Evolutionary conservation across 2,888 invertebrate genomes (phyloP).

Genomic region (Folsomia candida): DNA sequence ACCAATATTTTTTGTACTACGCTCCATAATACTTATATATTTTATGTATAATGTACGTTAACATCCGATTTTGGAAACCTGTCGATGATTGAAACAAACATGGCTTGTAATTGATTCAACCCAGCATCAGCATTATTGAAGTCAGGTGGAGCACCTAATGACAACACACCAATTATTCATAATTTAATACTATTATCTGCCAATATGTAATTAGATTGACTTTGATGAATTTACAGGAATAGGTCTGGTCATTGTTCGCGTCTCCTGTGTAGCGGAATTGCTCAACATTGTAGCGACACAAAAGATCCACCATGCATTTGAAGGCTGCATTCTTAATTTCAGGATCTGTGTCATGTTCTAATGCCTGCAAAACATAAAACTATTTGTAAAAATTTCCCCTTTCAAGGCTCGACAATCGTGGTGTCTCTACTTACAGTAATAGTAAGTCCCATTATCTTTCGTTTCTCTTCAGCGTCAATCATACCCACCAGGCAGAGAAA

Average conservation of each 20-base stretch:
- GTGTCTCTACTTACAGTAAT: conserved; percentile 13
- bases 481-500: conserved; percentile 17
- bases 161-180: not conserved
- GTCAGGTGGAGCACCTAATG: not conserved
- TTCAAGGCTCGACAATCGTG: no score
- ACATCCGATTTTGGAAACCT: not conserved
- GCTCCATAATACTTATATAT: not conserved
- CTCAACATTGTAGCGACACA: conserved; percentile 13
- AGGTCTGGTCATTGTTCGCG: no score
- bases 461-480: conserved; percentile 17
- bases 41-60: not conserved
- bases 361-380: not conserved
- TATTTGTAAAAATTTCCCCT: not conserved
- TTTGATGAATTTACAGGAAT: no score
- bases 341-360: not conserved
- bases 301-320: conserved; percentile 27
- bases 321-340: conserved; percentile 22
- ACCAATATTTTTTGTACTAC: not conserved
- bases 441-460: conserved; percentile 12
- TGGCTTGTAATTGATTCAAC: conserved; percentile 1
- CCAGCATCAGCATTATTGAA: conserved; percentile 12
- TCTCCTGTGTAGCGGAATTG: conserved; percentile 6
- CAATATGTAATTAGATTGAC: no score
- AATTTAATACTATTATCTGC: no score
- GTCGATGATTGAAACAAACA: conserved; percentile 11